Base-by-base conservation (phyloP, 2,888 invertebrate genomes). In the Ichneumon xanthorius region DNA sequence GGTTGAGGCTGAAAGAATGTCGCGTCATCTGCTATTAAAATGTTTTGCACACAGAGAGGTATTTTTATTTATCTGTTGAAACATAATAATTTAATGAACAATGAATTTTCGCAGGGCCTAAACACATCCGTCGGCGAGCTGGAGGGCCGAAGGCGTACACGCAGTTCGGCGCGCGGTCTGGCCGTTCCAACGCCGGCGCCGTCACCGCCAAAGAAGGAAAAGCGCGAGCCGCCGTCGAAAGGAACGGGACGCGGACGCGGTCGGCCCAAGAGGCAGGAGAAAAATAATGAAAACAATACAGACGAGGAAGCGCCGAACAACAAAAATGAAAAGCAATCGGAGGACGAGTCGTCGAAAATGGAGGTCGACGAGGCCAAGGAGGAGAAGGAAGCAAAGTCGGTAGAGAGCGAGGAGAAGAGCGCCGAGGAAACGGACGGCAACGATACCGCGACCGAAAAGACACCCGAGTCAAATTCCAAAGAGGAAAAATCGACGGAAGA, bases 81-180 rank as follows among this genome's bases (percentile, higher is more conserved):
- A 33, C 30, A 16, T 30, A 33, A 33, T 14, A 14, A 33, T n/a
- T 33, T 5, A n/a, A 33, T 63, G 63, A 30, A 63, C 30, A 33
- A 63, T 33, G 7, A 30, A 63, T 63, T 63, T 61, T 63, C 11
- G 53, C 88, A 95, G 95, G 95, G 94, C 85, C 90, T 95, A 86
- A 94, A 94, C 85, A 94, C 92, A 79, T 84, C 94, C 3, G 91
- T 89, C 14, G 93, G 91, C 19, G 95, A 95, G 88, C 94, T 95
- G 11, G 95, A 95, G 87, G 95, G 95, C 4, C 94, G 95, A 86
- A 94, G 95, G 85, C 94, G 95, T 73, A 95, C 95, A 9, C 94
- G 95, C 50, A 95, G 95, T 76, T 95, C 95, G 50, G 95, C 95
- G 22, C 94, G 95, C 90, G 95, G 95, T 16, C 92, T 94, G 4